Percentiles rank a stretch among this genome's conserved stretches.
These are phyloP conservation scores for Prosopocoilus inquinatus DNA, from an alignment of 2,888 invertebrate genomes.

Conservation along the genomic window DNA sequence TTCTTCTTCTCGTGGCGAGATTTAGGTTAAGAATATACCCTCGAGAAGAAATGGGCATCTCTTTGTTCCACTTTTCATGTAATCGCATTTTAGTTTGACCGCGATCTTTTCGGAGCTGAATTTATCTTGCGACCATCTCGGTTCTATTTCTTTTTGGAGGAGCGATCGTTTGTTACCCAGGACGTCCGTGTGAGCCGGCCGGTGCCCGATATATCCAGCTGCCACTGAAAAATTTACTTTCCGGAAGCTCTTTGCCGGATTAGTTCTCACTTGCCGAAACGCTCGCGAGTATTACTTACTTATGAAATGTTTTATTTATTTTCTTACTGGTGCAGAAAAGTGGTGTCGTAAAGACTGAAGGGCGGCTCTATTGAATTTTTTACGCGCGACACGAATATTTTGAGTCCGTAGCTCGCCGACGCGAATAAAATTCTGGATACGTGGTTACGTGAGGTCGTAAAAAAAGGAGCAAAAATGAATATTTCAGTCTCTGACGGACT, in stretches of 20 bases:
- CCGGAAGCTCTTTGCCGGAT: conserved; percentile 1
- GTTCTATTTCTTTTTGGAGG: conserved; percentile 2
- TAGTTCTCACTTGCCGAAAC: conserved; percentile 4
- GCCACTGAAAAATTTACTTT: neutral
- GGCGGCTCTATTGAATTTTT: neutral
- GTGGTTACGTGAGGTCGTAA: too few relatives aligned
- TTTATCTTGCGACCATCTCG: conserved; percentile 3
- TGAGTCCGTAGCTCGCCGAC: too few relatives aligned
- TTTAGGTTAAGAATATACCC: neutral
- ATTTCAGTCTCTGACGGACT: too few relatives aligned
- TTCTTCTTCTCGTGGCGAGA: neutral
- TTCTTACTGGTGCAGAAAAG: neutral
- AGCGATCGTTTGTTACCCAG: conserved; percentile 2
- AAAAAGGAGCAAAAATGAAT: too few relatives aligned
- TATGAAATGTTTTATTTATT: conserved; percentile 4
- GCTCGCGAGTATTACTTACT: conserved; percentile 1
- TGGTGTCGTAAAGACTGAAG: neutral
- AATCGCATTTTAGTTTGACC: conserved; percentile 5
- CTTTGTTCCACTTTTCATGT: conserved; percentile 4
- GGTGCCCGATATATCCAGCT: neutral
- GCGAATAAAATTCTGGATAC: too few relatives aligned
- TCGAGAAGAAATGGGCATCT: neutral
- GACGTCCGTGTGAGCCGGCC: conserved; percentile 5
- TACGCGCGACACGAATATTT: neutral
- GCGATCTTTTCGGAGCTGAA: conserved; percentile 4